Evolutionary conservation across 2,888 invertebrate species (phyloP).

Genomic region (Rhorus exstirpatorius): DNA sequence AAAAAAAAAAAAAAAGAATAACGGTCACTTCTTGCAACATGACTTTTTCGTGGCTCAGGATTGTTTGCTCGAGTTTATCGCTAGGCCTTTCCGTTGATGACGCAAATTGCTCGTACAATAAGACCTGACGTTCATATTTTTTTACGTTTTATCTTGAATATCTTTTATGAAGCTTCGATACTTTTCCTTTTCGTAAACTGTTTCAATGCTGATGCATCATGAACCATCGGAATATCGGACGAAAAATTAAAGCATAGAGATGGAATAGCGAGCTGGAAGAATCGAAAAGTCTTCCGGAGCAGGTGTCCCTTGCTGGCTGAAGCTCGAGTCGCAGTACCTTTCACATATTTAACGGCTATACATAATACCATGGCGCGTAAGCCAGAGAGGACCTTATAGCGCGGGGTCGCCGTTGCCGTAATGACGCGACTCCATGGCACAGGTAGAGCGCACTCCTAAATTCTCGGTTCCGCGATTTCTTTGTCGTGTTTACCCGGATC

Average conservation of each 20-base stretch:
- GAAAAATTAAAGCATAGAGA: conserved; percentile 38
- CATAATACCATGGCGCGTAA: conserved; percentile 49
- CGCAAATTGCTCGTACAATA: too few species aligned
- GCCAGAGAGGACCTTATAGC: too few species aligned
- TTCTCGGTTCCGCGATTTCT: conserved; percentile 62
- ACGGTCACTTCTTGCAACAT: neutral
- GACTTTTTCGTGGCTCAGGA: too few species aligned
- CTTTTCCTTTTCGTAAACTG: too few species aligned
- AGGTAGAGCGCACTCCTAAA: conserved; percentile 58
- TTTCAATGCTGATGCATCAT: too few species aligned
- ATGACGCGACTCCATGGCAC: conserved; percentile 50
- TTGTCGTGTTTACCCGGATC: conserved; percentile 53
- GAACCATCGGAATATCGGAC: neutral
- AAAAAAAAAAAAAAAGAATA: neutral
- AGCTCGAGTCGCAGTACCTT: conserved; percentile 51
- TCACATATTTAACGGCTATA: neutral
- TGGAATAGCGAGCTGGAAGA: conserved; percentile 51
- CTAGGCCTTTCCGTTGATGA: too few species aligned
- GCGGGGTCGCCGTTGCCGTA: conserved; percentile 12
- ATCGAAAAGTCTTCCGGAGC: conserved; percentile 70
- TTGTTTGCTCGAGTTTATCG: too few species aligned
- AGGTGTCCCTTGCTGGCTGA: conserved; percentile 65
- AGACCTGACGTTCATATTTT: too few species aligned
- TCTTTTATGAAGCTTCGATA: too few species aligned
- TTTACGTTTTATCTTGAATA: too few species aligned